Base-by-base conservation (phyloP, 2,113 vertebrate species). In the Campylomormyrus numenius region DNA sequence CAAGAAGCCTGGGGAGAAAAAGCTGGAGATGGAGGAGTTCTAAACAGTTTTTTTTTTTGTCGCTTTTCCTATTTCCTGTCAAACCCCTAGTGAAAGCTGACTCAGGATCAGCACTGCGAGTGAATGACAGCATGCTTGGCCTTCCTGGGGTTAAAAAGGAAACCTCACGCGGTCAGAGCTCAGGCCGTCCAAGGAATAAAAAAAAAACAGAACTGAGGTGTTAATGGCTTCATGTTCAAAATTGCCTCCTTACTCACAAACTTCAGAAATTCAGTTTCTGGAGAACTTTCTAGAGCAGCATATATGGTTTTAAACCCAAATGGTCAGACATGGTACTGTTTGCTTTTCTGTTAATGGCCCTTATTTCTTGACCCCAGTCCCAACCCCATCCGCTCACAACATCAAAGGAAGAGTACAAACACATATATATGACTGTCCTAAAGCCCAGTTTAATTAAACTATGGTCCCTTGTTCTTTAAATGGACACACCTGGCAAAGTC, bases 401-500 rank as follows among this genome's bases (percentile, higher is more conserved):
- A 85, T 70, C n/a, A 70, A 70, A 70, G 62, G 45, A 48, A 52
- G 31, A 52, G 3, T 53, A 50, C 49, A 53, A 27, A 86, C 84
- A 70, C 84, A 86, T 52, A 53, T 53, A 87, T 53, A 87, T 87
- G 91, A 53, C 66, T 93, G n/a, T 93, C 90, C 92, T 93, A 95
- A 94, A 93, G 94, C 94, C 95, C 94, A 94, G 92, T 95, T 96
- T 96, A 96, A 96, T 96, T 96, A 96, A 93, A 94, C 93, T 91
- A 90, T 91, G 91, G 93, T 95, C 94, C 93, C 94, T 89, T 92
- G 53, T 93, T 92, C 93, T 94, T 94, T 95, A 95, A 95, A 95
- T 95, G 94, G 92, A 94, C 93, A 92, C 94, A 93, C 92, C 90
- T 85, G 84, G 53, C 21, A 84, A 66, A 89, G 84, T 21, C 77